Evolutionary conservation across 2,888 invertebrate genomes (phyloP).

Genomic region (Nephrotoma flavescens): DNA sequence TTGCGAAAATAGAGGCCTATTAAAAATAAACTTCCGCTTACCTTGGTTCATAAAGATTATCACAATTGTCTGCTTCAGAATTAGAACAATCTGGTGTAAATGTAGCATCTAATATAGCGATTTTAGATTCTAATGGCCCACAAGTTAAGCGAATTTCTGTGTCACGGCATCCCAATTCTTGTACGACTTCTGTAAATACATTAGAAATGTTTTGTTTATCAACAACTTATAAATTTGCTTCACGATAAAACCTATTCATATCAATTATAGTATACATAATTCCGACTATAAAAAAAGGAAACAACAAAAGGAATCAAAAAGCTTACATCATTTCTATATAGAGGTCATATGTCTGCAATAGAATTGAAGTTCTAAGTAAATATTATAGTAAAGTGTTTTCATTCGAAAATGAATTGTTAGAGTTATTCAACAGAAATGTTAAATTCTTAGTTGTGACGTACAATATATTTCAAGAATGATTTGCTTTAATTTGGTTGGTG

Average conservation of each 20-base stretch:
- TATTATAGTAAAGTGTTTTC: not conserved
- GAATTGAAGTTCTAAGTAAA: not conserved
- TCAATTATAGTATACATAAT: not conserved
- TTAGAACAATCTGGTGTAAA: conserved; percentile 32
- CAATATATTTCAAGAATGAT: no score
- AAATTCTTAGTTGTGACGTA: not conserved
- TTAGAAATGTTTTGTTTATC: conserved; percentile 1
- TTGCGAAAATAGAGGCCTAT: not conserved
- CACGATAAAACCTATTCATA: not conserved
- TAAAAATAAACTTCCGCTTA: conserved; percentile 7
- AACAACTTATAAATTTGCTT: not conserved
- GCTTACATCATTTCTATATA: not conserved
- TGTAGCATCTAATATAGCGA: conserved; percentile 47
- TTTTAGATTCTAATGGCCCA: conserved; percentile 43
- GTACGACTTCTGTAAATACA: conserved; percentile 45
- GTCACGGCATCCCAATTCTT: conserved; percentile 44
- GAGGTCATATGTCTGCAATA: not conserved
- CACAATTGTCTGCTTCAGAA: conserved; percentile 13
- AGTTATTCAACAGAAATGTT: not conserved
- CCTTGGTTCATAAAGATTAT: conserved; percentile 16
- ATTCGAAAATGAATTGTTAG: not conserved
- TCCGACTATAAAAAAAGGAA: not conserved
- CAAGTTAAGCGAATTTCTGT: conserved; percentile 46
- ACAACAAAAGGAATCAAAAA: not conserved
- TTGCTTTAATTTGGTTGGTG: not conserved